phyloP scores from a whole-genome alignment of 2,113 vertebrate genomes.

The Perca schrenkii region DNA sequence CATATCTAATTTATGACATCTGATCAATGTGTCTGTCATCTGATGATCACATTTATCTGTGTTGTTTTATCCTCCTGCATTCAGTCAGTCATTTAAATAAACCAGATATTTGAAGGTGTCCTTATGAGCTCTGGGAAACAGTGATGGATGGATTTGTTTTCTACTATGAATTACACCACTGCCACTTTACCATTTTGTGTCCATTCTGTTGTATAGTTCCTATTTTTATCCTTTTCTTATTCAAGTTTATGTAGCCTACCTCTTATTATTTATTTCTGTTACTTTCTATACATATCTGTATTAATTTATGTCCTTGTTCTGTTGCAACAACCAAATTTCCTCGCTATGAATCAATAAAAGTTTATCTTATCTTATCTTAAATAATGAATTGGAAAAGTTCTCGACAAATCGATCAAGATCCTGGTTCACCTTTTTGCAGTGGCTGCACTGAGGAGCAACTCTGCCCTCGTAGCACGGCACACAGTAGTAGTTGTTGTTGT shows the following conservation, averaged over 20 bases:
- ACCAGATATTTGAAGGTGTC: not conserved
- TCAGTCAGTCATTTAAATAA: not conserved
- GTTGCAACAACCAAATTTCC: too few relatives aligned
- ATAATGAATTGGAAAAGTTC: not conserved
- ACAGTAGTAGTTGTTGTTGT: conserved; percentile 92
- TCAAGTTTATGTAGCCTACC: too few relatives aligned
- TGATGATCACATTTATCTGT: not conserved
- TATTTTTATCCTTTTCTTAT: too few relatives aligned
- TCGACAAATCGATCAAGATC: not conserved
- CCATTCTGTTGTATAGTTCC: too few relatives aligned
- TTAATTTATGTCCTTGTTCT: too few relatives aligned
- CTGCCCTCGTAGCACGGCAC: conserved; percentile 94
- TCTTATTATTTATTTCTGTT: too few relatives aligned
- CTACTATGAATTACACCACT: too few relatives aligned
- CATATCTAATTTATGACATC: not conserved
- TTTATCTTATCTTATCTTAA: not conserved
- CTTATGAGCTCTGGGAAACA: not conserved
- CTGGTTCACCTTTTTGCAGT: conserved; percentile 91
- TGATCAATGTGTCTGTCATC: too few relatives aligned
- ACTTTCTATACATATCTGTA: too few relatives aligned
- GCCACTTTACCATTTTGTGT: too few relatives aligned
- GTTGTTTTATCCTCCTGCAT: not conserved
- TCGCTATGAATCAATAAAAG: too few relatives aligned
- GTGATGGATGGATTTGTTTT: not conserved
- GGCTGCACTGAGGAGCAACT: conserved; percentile 92